Conservation (phyloP, 2,797 vertebrate species). For the Sebastes paucispinis region DNA sequence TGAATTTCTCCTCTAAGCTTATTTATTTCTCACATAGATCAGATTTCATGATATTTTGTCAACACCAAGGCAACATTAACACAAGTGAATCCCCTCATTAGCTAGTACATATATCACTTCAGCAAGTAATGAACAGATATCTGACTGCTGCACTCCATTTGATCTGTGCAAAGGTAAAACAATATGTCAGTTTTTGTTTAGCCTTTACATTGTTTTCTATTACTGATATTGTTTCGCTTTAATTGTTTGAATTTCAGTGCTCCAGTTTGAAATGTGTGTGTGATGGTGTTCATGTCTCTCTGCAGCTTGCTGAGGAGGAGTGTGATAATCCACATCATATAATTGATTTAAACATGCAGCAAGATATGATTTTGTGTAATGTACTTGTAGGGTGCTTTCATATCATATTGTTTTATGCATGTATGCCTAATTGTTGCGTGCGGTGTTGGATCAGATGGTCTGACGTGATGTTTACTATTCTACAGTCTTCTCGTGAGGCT, state of each 20-base stretch:
- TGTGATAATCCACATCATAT: background rate
- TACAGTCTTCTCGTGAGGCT: background rate
- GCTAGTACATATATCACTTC: background rate
- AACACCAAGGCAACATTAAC: background rate
- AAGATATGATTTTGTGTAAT: background rate
- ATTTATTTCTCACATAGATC: background rate
- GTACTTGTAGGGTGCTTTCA: background rate
- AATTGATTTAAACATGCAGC: background rate
- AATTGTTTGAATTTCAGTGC: background rate
- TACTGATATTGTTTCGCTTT: background rate
- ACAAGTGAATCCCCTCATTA: background rate
- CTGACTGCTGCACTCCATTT: background rate
- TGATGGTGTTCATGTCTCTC: background rate
- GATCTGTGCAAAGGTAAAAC: background rate
- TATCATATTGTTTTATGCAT: background rate
- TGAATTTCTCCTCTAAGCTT: background rate
- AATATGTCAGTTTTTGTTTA: background rate
- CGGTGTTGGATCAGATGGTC: background rate
- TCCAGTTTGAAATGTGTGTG: background rate
- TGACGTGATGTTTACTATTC: background rate
- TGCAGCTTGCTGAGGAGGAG: background rate
- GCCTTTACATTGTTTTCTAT: background rate
- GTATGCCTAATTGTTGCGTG: background rate
- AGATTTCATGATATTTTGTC: background rate
- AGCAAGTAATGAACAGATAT: background rate